Percentiles rank a stretch among this genome's conserved stretches.
phyloP scores from a whole-genome alignment of 2,113 vertebrate species.

The Marcusenius ussheri region DNA sequence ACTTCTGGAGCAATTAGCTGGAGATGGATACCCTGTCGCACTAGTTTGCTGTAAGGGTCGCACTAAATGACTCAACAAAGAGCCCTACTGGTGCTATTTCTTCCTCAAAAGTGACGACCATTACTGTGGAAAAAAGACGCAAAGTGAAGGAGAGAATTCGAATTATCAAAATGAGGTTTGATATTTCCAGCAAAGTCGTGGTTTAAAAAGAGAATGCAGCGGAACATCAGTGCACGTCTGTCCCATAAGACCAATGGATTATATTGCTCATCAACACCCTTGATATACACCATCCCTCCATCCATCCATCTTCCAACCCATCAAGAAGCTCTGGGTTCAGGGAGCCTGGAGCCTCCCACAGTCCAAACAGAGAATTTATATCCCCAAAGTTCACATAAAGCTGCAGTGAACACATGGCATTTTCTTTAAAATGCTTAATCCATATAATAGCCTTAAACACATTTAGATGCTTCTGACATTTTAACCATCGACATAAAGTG shows the following conservation, averaged over 20 bases:
- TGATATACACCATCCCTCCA: not conserved
- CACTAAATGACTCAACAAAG: not conserved
- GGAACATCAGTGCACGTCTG: not conserved
- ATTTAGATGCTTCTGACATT: not conserved
- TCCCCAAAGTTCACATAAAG: not conserved
- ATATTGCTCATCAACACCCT: not conserved
- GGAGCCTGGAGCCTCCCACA: not conserved
- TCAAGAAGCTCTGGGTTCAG: not conserved
- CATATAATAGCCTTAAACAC: constrained; percentile 1
- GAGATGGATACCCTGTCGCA: not conserved
- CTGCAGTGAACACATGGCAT: not conserved
- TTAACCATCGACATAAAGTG: not conserved
- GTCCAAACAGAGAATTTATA: not conserved
- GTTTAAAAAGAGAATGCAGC: not conserved
- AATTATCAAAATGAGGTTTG: not conserved
- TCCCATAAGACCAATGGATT: not conserved
- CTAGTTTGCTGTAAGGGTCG: not conserved
- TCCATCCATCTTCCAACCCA: not conserved
- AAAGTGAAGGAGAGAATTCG: not conserved
- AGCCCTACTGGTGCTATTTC: not conserved
- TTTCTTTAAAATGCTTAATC: not conserved
- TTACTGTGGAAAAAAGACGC: not conserved
- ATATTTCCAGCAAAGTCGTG: not conserved
- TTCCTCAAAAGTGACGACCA: not conserved
- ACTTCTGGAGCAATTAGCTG: not conserved